Evolutionary conservation across 2,888 invertebrate genomes (phyloP), one percentile per base, ranked within the genome.

Genomic region (Parascotia fuliginaria): DNA sequence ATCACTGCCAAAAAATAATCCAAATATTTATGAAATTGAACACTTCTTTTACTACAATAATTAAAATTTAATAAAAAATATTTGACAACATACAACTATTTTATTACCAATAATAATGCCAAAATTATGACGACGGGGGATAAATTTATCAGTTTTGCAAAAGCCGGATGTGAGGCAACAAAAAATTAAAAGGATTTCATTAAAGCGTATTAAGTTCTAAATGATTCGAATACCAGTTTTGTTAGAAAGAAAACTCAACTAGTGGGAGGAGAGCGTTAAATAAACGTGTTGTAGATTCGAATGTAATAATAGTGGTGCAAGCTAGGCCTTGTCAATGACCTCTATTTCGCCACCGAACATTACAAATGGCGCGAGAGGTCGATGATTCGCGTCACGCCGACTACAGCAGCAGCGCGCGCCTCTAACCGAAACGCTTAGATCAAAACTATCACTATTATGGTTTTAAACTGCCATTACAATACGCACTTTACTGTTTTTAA

Each of bases 311-410:
- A 78, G 73, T 79, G 74, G 69, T 76, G 75, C 76, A 76, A 76
- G 83, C 83, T 83, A 85, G 85, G 84, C 84, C 81, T 89, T 91
- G 90, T 90, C 90, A 89, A 87, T 91, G 90, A 90, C 90, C 90
- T 83, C 87, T 88, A 89, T 89, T 91, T 87, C 75, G 87, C 85
- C 85, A 84, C 77, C 73, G 73, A 77, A 76, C 77, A 75, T 81
- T 81, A 83, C 80, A 79, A 83, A 83, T 83, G 75, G 78, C 72
- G 69, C 70, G 74, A 80, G 79, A 83, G 83, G 82, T 82, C 83
- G 80, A 70, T 77, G 81, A 79, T 80, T 83, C 82, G 81, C 83
- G 80, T 81, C 81, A 83, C 77, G 77, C 71, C 65, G 68, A 67
- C 72, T 70, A 57, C 51, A 48, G 55, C 52, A 52, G 60, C 64